Percentiles rank a stretch among this genome's conserved stretches.
These are phyloP conservation scores for Pteropus alecto DNA, from an alignment of 2,113 vertebrate species.

Conservation along the genomic window DNA sequence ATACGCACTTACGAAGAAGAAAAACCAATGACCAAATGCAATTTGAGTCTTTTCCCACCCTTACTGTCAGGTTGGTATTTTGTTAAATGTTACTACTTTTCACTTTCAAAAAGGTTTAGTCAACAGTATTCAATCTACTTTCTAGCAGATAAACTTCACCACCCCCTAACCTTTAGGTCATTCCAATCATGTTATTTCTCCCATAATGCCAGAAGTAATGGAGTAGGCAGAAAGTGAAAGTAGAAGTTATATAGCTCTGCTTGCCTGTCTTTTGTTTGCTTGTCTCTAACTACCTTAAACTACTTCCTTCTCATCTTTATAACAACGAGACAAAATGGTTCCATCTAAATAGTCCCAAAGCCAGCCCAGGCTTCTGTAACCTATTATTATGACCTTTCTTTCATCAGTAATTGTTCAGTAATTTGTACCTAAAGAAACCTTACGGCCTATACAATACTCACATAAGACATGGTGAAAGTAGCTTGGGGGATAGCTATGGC, in stretches of 20 bases:
- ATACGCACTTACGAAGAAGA: conserved; percentile 48
- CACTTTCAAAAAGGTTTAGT: conserved; percentile 83
- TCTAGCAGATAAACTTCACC: conserved; percentile 80
- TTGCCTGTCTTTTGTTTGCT: conserved; percentile 85
- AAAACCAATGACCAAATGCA: conserved; percentile 66
- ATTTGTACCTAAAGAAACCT: conserved; percentile 86
- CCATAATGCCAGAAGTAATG: conserved; percentile 85
- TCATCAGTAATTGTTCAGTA: conserved; percentile 87
- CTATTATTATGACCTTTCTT: conserved; percentile 88
- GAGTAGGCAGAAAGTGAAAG: conserved; percentile 87
- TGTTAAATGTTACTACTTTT: conserved; percentile 82
- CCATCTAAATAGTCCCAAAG: conserved; percentile 84
- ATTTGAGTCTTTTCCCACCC: conserved; percentile 74
- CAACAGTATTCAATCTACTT: conserved; percentile 80
- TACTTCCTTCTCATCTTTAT: conserved; percentile 86
- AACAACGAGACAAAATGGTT: conserved; percentile 86
- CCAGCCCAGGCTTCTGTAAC: conserved; percentile 83
- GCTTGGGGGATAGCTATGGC: conserved; percentile 69
- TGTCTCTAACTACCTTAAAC: conserved; percentile 87
- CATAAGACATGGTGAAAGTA: conserved; percentile 75
- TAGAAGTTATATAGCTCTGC: conserved; percentile 82
- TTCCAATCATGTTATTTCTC: conserved; percentile 85
- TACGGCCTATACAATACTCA: conserved; percentile 77
- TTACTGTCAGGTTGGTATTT: conserved; percentile 81
- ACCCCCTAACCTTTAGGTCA: conserved; percentile 84